A percentile compares a stretch with the other conserved stretches of the same genome.
Evolutionary conservation across 2,113 vertebrate species (phyloP).

Genomic region (Tragelaphus imberbis): DNA sequence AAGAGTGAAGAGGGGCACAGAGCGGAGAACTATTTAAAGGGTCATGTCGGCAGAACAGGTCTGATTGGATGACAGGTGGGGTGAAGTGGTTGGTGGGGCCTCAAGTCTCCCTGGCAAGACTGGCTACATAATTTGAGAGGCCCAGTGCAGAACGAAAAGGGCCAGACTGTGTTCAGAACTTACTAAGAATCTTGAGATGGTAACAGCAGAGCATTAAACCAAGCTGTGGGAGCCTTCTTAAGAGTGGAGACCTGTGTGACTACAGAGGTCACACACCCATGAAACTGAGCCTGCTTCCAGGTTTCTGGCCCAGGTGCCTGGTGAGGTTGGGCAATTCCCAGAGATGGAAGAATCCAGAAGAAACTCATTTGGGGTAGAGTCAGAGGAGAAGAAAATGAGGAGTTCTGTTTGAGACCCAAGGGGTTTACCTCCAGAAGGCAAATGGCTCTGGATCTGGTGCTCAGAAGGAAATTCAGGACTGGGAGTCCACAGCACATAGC

Average conservation of each 20-base stretch:
- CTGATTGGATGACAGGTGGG: neutral
- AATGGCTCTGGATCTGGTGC: neutral
- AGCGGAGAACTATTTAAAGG: neutral
- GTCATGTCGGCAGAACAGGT: neutral
- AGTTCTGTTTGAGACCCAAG: neutral
- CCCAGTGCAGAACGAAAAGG: neutral
- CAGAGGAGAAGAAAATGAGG: neutral
- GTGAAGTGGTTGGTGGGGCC: rapidly evolving
- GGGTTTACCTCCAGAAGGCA: neutral
- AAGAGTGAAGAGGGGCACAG: neutral
- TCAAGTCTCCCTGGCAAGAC: neutral
- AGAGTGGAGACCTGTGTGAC: no score
- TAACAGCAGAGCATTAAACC: neutral
- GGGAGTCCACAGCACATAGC: neutral
- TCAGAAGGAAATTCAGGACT: neutral
- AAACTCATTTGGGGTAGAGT: neutral
- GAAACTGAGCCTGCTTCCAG: neutral
- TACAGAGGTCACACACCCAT: neutral
- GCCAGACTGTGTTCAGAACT: neutral
- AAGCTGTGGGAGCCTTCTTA: rapidly evolving
- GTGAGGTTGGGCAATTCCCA: neutral
- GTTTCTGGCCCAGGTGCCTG: neutral
- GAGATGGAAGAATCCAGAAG: neutral
- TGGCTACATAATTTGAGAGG: neutral
- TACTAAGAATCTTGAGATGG: neutral